Base-by-base conservation (phyloP, 2,113 vertebrate species). In the Rhinopomastus cyanomelas region DNA sequence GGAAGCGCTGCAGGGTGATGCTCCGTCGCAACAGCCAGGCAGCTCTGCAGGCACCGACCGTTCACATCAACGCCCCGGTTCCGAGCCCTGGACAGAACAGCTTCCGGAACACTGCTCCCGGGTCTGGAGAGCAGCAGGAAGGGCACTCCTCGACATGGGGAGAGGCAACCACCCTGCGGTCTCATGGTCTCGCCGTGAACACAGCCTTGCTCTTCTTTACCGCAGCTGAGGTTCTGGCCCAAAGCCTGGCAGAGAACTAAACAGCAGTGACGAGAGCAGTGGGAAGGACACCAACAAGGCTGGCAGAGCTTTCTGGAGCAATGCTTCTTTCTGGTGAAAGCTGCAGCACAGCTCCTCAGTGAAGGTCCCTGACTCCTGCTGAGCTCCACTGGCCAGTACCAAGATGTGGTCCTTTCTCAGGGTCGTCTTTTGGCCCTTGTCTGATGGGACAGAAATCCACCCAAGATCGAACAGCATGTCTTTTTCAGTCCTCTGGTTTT, bases 81-180 rank as follows among this genome's bases (percentile, higher is more conserved):
- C 61, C 57, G 8, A 19, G 30, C 21, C 32, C 81, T 20, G 72
- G 53, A 61, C 16, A 75, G 20, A 59, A 74, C 21, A 64, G 32
- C 25, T 7, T 36, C 12, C 60, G 57, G 46, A 60, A 5, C 26
- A 19, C 52, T 60, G 37, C 34, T 13, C 29, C 37, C 22, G 7
- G 25, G 29, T 18, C 27, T 39, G 25, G 37, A 48, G 18, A 67
- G 34, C 5, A 36, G 9, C 3, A 6, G 27, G 21, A 52, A 16
- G 26, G 10, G 0, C 7, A 27, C 3, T 30, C 22, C 71, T 76
- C 1, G 1, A 39, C 64, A 36, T 0, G 0, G 39, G 48, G 11
- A 55, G 46, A 36, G 53, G 9, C 49, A 83, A 67, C 6, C 16
- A 62, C 27, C 36, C 23, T 7, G 3, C 8, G 18, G 21, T 11